Base-by-base conservation (phyloP, 2,113 vertebrate genomes). In the Corapipo altera region DNA sequence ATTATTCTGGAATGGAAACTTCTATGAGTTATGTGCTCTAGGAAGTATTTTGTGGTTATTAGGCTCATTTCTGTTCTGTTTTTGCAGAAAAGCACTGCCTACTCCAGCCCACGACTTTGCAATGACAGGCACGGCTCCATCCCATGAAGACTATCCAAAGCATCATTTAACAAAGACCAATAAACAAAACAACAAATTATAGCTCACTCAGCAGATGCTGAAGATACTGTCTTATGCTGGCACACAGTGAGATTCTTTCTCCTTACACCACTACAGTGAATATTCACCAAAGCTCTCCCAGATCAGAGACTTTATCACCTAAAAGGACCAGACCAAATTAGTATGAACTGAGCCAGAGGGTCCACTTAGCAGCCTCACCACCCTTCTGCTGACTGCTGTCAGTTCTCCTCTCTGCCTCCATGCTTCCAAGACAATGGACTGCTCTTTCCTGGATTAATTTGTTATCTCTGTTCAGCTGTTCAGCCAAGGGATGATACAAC, bases 1-100 rank as follows among this genome's bases (percentile, higher is more conserved):
- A 88, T 93, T 96, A 52, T 90, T 93, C 72, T 88, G 90, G 57
- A 94, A 88, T 83, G 88, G 91, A 97, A 96, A 95, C 64, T 94
- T 94, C 39, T 67, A 61, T 61, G 65, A 94, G 76, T 62, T 92
- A 57, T 95, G 94, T 91, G 73, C 66, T 93, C 83, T 35, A 22
- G 52, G 76, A 91, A 83, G 15, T 65, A 72, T 93, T 91, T 91
- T 94, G 93, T 74, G 76, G 79, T 93, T 95, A 94, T 96, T 95
- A 92, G 37, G 41, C 76, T 89, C 76, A 75, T 86, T 94, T 90
- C 52, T 94, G 72, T 85, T 70, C 65, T 78, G 70, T 92, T 96
- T 94, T 71, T 89, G 75, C 65, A 89, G 61, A 91, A 84, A 78
- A 49, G 15, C 19, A 12, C 72, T 88, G 83, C 79, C 83, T 95